These are phyloP conservation scores for Hypothenemus hampei DNA, from an alignment of 1,140 invertebrate genomes.

Conservation along the genomic window DNA sequence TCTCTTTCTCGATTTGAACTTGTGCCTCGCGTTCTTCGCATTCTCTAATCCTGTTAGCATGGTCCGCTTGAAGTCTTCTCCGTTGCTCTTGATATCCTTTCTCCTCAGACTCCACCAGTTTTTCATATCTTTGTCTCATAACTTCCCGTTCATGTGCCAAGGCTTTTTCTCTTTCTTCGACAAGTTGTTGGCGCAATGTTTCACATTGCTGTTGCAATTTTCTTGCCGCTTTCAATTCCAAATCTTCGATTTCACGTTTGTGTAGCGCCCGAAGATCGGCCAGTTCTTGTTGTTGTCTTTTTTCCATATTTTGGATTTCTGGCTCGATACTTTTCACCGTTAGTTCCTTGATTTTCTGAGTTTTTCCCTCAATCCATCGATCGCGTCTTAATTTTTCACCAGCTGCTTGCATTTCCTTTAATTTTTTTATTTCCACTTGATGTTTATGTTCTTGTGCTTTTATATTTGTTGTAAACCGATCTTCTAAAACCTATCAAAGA, in stretches of 20 bases:
- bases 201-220: constrained; percentile 52
- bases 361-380: constrained; percentile 64
- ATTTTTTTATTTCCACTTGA: constrained; percentile 57
- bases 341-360: constrained; percentile 68
- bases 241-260: constrained; percentile 55
- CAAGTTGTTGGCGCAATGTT: constrained; percentile 48
- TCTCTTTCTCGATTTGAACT: constrained; percentile 45
- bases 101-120: constrained; percentile 52
- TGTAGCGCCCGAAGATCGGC: constrained; percentile 55
- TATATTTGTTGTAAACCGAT: constrained; percentile 47
- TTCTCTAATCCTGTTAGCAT: constrained; percentile 46
- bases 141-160: constrained; percentile 50
- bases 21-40: constrained; percentile 47
- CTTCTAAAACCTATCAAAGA: constrained; percentile 43
- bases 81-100: constrained; percentile 52
- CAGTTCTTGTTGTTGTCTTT: constrained; percentile 56
- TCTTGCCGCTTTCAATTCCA: constrained; percentile 51
- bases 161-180: constrained; percentile 49
- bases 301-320: constrained; percentile 62
- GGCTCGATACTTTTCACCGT: constrained; percentile 70
- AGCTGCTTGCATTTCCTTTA: constrained; percentile 59
- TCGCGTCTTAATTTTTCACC: constrained; percentile 62
- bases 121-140: constrained; percentile 49
- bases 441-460: constrained; percentile 60
- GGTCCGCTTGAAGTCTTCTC: constrained; percentile 49